phyloP scores from a whole-genome alignment of 2,888 invertebrate genomes.

The Pseudoips prasinana region DNA sequence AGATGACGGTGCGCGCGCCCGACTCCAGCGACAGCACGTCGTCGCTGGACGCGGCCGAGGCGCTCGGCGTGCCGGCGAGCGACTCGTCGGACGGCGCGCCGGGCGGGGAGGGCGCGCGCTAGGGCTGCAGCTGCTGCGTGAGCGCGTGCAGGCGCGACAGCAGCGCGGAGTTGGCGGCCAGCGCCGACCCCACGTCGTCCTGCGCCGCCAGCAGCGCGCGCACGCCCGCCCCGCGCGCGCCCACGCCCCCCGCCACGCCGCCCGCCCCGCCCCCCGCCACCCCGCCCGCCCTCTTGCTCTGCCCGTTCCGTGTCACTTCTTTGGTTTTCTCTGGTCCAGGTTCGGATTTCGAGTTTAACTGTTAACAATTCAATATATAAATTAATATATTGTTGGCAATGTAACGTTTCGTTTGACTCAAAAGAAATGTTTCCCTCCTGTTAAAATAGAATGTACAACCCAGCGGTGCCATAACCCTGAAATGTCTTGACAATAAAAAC shows the following conservation, averaged over 20 bases:
- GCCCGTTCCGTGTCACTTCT: neutral
- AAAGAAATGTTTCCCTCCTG: no score
- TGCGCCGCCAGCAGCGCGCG: constrained; percentile 57
- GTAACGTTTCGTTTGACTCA: no score
- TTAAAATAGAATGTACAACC: no score
- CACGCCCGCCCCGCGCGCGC: constrained; percentile 47
- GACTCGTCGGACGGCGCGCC: constrained; percentile 5
- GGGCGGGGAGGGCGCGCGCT: constrained; percentile 36
- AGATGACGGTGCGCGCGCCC: constrained; percentile 38
- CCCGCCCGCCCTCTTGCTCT: constrained; percentile 2
- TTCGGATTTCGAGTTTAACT: neutral
- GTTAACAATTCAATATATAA: no score
- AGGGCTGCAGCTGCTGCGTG: constrained; percentile 16
- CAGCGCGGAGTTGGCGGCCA: constrained; percentile 15
- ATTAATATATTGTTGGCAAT: no score
- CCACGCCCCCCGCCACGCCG: constrained; percentile 18
- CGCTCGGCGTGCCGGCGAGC: constrained; percentile 43
- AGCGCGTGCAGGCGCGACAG: constrained; percentile 15
- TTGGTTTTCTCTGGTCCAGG: neutral
- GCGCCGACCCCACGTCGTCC: constrained; percentile 41
- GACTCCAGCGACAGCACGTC: constrained; percentile 30
- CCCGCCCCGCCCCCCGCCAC: constrained; percentile 20
- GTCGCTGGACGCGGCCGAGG: constrained; percentile 6
- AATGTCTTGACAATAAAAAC: no score
- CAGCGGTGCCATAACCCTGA: no score